Percentiles rank a stretch among this genome's conserved stretches.
Conservation (phyloP, 2,113 vertebrate species). For the Catharus fuscescens region DNA sequence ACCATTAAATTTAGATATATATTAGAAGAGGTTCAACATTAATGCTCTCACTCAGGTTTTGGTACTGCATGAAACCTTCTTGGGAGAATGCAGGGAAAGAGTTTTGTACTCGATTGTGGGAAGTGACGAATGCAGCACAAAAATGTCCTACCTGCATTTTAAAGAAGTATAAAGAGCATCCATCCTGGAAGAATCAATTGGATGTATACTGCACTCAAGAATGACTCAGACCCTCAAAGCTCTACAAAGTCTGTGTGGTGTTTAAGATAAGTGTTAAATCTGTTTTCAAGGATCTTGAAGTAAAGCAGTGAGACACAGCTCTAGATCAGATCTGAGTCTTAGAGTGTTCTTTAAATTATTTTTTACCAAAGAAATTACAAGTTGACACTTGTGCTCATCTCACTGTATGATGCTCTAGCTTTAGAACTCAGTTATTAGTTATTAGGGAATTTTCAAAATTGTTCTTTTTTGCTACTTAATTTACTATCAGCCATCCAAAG, state of each 20-base stretch:
- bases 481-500: constrained; percentile 64
- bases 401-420: background rate
- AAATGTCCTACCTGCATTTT: background rate
- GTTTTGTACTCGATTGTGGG: background rate
- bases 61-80: background rate
- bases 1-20: background rate
- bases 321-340: background rate
- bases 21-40: background rate
- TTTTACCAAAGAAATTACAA: background rate
- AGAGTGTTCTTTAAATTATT: background rate
- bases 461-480: constrained; percentile 67
- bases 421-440: constrained; percentile 6
- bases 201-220: background rate
- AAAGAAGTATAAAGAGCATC: background rate
- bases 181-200: background rate
- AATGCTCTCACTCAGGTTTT: background rate
- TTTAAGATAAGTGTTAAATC: background rate
- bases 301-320: background rate
- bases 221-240: background rate
- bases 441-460: constrained; percentile 32
- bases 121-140: background rate
- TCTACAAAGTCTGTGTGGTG: background rate
- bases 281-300: background rate
- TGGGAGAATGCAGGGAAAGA: background rate
- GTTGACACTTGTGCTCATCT: background rate